These are phyloP conservation scores for Dipodomys stephensi DNA, from an alignment of 2,113 vertebrate genomes.

Conservation along the genomic window DNA sequence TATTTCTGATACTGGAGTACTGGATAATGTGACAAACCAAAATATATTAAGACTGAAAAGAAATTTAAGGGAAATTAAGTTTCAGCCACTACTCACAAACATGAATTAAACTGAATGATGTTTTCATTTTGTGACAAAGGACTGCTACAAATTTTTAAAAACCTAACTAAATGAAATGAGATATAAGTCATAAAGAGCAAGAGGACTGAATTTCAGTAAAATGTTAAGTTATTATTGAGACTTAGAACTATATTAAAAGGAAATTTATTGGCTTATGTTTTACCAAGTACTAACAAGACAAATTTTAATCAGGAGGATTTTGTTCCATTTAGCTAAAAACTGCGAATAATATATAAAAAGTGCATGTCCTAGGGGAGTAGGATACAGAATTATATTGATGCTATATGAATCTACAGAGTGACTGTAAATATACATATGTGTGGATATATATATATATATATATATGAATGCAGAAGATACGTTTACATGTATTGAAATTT, in stretches of 20 bases:
- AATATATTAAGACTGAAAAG: background rate
- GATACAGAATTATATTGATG: background rate
- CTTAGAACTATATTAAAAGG: background rate
- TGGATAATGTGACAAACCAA: background rate
- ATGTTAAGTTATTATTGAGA: conserved; percentile 1
- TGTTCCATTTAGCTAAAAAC: background rate
- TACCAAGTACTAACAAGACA: background rate
- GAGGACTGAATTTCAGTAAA: conserved; percentile 25
- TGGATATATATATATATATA: background rate
- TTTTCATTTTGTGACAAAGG: conserved; percentile 11
- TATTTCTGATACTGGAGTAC: too few relatives aligned
- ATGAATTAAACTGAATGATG: background rate
- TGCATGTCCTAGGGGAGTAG: too few relatives aligned
- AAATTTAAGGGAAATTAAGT: background rate
- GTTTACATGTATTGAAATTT: background rate
- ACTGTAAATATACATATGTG: background rate
- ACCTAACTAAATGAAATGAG: background rate
- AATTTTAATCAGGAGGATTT: background rate
- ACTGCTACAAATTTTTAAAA: background rate
- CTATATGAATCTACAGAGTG: background rate
- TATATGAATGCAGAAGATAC: background rate
- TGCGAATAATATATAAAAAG: background rate
- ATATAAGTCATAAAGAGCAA: background rate
- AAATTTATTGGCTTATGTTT: background rate
- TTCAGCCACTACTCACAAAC: background rate